Percentiles rank a stretch among this genome's conserved stretches.
Evolutionary conservation across 23 tunicate species (phyloP).

Genomic region (Ciona savignyi): DNA sequence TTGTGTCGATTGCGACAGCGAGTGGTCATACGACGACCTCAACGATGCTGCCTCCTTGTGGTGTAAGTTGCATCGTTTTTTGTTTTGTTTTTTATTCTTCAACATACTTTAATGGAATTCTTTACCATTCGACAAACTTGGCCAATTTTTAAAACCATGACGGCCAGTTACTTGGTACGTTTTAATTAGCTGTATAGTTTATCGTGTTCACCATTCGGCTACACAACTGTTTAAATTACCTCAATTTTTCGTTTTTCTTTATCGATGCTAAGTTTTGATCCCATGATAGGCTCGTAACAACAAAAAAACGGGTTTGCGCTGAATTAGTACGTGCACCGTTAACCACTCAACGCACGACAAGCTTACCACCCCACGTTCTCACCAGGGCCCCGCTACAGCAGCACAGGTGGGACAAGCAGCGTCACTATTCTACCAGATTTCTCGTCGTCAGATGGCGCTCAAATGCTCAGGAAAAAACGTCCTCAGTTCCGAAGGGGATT

Average conservation of each 20-base stretch:
- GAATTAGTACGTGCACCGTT: too few relatives aligned
- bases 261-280: too few relatives aligned
- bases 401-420: slow-evolving; percentile 6
- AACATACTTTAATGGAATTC: too few relatives aligned
- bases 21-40: slow-evolving; percentile 51
- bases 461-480: slow-evolving; percentile 28
- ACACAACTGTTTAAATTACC: background rate
- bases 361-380: too few relatives aligned
- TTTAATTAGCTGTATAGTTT: too few relatives aligned
- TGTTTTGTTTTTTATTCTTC: background rate
- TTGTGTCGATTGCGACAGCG: slow-evolving; percentile 36
- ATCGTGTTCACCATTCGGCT: background rate
- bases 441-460: slow-evolving; percentile 91
- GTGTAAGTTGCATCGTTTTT: slow-evolving; percentile 48
- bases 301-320: too few relatives aligned
- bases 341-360: too few relatives aligned
- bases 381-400: slow-evolving; percentile 75
- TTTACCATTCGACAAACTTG: too few relatives aligned
- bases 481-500: slow-evolving; percentile 50
- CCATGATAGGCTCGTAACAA: too few relatives aligned
- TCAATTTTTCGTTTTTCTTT: too few relatives aligned
- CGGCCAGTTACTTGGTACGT: too few relatives aligned
- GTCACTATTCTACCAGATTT: slow-evolving; percentile 56
- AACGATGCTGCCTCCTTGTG: slow-evolving; percentile 52
- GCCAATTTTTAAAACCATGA: too few relatives aligned